Percentiles rank a stretch among this genome's conserved stretches.
These are phyloP conservation scores for Cepaea hortensis DNA, from an alignment of 2,888 invertebrate genomes.

Conservation along the genomic window DNA sequence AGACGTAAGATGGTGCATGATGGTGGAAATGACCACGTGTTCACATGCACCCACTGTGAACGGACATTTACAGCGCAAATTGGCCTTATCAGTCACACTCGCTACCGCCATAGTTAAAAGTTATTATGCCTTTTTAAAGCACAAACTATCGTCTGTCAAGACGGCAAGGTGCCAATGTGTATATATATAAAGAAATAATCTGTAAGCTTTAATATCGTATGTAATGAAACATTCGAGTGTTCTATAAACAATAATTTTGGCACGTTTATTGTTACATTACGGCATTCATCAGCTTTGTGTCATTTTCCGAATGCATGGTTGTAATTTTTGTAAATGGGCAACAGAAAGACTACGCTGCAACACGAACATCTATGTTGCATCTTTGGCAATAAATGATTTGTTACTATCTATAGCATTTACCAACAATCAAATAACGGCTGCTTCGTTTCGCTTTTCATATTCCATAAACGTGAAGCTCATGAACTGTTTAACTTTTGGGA, in stretches of 20 bases:
- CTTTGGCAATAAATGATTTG: neutral
- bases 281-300: neutral
- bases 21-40: too few relatives aligned
- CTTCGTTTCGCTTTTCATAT: too few relatives aligned
- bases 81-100: too few relatives aligned
- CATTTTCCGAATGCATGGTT: neutral
- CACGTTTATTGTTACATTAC: neutral
- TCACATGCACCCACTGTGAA: too few relatives aligned
- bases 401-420: neutral
- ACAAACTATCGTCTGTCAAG: too few relatives aligned
- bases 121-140: too few relatives aligned
- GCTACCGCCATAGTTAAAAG: too few relatives aligned
- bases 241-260: neutral
- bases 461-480: neutral
- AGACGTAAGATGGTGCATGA: too few relatives aligned
- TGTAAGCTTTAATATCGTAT: neutral
- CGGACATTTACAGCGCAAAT: too few relatives aligned
- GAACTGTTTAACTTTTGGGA: neutral
- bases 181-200: too few relatives aligned
- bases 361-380: slow-evolving; percentile 1
- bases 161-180: too few relatives aligned
- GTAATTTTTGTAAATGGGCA: neutral
- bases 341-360: neutral
- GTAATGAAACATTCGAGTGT: neutral
- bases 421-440: neutral